Base-by-base conservation (phyloP, 2,113 vertebrate genomes). In the Sylvilagus bachmani region DNA sequence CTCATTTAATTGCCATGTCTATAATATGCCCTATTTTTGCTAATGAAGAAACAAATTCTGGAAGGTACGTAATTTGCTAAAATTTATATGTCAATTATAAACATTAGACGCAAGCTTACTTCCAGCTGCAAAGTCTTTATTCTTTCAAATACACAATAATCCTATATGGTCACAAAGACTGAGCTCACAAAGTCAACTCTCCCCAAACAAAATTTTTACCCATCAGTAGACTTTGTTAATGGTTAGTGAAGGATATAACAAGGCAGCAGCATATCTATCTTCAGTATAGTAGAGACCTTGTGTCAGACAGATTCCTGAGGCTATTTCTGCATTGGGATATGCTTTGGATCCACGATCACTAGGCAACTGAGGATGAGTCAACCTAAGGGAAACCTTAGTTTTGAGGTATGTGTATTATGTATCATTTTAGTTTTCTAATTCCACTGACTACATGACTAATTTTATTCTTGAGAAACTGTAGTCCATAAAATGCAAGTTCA, bases 11-110 rank as follows among this genome's bases (percentile, higher is more conserved):
- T 75, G 36, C 29, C 33, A n/a, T 21, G 27, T 55, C 53, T 49
- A 58, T 66, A 78, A 62, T 79, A 36, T 53, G 61, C 74, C 19
- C 10, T 69, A 14, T 51, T 75, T 16, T 90, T 83, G 55, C 16
- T 84, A 83, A 83, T 67, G 36, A 86, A 53, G 53, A 87, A 85
- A 88, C 49, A 9, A 90, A 86, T 79, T 79, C 78, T 77, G 87
- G 51, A 62, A 24, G 73, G 33, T 38, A 38, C 38, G 11, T n/a
- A 73, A 67, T 19, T 85, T 58, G 38, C 33, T 78, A 66, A 82
- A 90, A 93, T 87, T 25, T 83, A 36, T 6, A 84, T 24, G 73
- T 8, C 61, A 67, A 87, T 44, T 83, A 88, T 10, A 29, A 84
- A 82, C 92, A 49, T 75, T 19, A 12, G 6, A 64, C 81, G 53